Evolutionary conservation across 2,888 invertebrate genomes (phyloP).

Genomic region (Luffia ferchaultella): DNA sequence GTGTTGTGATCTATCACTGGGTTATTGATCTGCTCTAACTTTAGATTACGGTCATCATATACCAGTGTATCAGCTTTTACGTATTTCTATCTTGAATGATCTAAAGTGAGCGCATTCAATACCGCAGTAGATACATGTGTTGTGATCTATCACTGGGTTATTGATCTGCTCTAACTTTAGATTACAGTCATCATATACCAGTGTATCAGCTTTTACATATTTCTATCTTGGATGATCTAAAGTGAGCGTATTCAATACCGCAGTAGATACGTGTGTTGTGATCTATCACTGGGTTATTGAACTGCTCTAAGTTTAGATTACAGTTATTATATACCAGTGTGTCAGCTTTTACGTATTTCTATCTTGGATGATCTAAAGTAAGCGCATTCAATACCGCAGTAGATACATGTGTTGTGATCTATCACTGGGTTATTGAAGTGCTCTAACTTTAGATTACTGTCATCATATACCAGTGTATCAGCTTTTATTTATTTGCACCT

Average conservation of each 20-base stretch:
- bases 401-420: slow-evolving; percentile 19
- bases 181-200: slow-evolving; percentile 6
- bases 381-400: slow-evolving; percentile 12
- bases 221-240: neutral
- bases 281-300: slow-evolving; percentile 18
- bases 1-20: neutral
- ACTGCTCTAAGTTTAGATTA: no score
- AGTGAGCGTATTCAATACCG: slow-evolving; percentile 11
- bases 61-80: neutral
- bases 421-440: slow-evolving; percentile 24
- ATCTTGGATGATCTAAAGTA: no score
- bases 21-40: neutral
- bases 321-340: no score
- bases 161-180: neutral
- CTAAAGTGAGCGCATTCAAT: slow-evolving; percentile 4
- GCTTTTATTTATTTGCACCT: neutral
- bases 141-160: slow-evolving; percentile 8
- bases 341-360: no score
- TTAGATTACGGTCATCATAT: no score
- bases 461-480: neutral
- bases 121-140: slow-evolving; percentile 9
- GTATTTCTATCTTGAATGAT: neutral
- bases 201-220: neutral
- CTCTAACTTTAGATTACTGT: neutral
- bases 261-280: slow-evolving; percentile 16